Conservation (phyloP, 2,888 invertebrate species). For the Lasius platythorax region DNA sequence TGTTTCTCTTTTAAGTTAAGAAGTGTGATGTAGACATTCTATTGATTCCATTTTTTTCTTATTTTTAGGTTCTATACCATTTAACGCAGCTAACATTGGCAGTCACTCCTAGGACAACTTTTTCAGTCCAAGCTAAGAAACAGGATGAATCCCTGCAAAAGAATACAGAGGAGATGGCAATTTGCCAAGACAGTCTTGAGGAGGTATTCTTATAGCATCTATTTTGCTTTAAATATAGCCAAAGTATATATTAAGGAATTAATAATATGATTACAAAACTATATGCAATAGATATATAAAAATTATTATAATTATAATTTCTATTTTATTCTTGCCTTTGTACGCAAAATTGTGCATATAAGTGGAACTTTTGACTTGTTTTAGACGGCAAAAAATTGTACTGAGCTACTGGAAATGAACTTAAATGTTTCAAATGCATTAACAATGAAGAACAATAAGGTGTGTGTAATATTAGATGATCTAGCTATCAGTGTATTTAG, state of each 20-base stretch:
- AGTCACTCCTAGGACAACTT: constrained; percentile 79
- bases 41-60: constrained; percentile 1
- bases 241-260: constrained; percentile 16
- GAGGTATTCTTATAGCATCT: constrained; percentile 74
- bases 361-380: constrained; percentile 46
- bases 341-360: not conserved
- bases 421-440: constrained; percentile 69
- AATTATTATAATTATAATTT: not conserved
- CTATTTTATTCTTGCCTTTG: not conserved
- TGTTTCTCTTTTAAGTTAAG: not conserved
- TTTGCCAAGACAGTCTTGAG: constrained; percentile 76
- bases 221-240: not conserved
- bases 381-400: constrained; percentile 80
- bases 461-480: constrained; percentile 73
- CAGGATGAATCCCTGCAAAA: constrained; percentile 70
- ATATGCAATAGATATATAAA: constrained; percentile 1
- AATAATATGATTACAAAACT: not conserved
- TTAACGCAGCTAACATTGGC: constrained; percentile 82
- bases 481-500: constrained; percentile 68
- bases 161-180: constrained; percentile 67
- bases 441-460: constrained; percentile 72
- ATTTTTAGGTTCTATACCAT: constrained; percentile 83
- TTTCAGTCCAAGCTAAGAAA: constrained; percentile 74
- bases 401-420: constrained; percentile 74
- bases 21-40: not conserved